These are phyloP conservation scores for Cephus rjabovi DNA, from an alignment of 2,888 invertebrate genomes.

Conservation along the genomic window DNA sequence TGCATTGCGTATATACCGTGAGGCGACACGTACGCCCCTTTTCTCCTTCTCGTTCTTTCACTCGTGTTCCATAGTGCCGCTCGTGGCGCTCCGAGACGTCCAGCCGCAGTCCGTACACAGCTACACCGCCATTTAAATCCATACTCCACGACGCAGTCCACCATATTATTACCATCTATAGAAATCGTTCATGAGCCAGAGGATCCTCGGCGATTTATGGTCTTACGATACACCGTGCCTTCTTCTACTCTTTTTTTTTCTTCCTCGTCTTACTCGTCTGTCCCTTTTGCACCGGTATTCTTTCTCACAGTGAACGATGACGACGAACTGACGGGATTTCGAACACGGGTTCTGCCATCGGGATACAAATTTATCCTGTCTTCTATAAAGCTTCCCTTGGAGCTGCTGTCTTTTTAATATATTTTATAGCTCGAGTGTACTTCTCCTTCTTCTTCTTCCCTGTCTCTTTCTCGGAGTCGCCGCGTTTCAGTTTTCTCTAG, in stretches of 20 bases:
- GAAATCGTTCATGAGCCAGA: constrained; percentile 23
- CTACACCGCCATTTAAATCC: constrained; percentile 25
- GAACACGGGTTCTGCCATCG: background rate
- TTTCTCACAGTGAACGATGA: background rate
- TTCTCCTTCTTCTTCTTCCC: background rate
- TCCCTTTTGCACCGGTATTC: background rate
- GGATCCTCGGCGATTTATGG: constrained; percentile 20
- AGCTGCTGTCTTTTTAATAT: background rate
- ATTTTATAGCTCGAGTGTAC: background rate
- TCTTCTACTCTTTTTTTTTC: background rate
- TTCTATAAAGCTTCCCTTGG: background rate
- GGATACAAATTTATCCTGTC: background rate
- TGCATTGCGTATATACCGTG: background rate
- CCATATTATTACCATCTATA: constrained; percentile 26
- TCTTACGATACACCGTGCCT: constrained; percentile 13
- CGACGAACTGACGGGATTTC: background rate
- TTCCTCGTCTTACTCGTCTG: background rate
- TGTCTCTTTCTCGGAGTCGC: background rate
- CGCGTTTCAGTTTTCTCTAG: background rate
- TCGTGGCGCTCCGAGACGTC: constrained; percentile 12
- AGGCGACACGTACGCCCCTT: constrained; percentile 2
- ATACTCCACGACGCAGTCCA: constrained; percentile 11
- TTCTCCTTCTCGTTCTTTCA: background rate
- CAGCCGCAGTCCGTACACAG: constrained; percentile 20
- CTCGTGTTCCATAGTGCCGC: background rate